Base-by-base conservation (phyloP, 2,888 invertebrate genomes). In the Polyommatus iphigenia region DNA sequence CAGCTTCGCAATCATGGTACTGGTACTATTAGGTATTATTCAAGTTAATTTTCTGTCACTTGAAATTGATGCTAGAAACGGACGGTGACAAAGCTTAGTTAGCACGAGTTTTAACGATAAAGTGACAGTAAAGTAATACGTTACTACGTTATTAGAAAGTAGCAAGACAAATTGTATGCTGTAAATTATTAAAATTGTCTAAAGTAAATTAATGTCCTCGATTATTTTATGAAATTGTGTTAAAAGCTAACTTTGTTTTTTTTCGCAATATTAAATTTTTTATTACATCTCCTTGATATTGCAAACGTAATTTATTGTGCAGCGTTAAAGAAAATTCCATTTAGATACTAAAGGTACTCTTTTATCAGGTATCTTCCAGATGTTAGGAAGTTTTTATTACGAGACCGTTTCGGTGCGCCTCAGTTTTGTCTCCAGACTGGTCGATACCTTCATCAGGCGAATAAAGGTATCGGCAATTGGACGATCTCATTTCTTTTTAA, bases 401-500 rank as follows among this genome's bases (percentile, higher is more conserved):
- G 7, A 46, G 10, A 50, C 20, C 20, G 6, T 46, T 73, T 73
- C 24, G 24, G 46, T 24, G 29, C 46, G 29, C 5, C 20, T 24
- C 24, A 73, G 20, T 50, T 50, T 73, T 18, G 1, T 62, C 62
- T 62, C 3, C 15, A 32, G 29, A 15, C 67, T 67, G 29, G 67
- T 36, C 32, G 36, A 72, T 72, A 72, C 72, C 72, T 71, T 72
- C 41, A 72, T 72, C 24, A n/a, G 20, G 29, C 18, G 15, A 67
- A 67, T 67, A 32, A 67, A 67, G 67, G 29, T 67, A 67, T 67
- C 29, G 67, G 29, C 67, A 72, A 41, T 54, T 78, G 75, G 62
- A 32, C n/a, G 59, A 29, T 75, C 73, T 24, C 73, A 78, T 78
- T 67, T 67, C 67, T 57, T 77, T 71, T 77, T 36, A 62, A 78